phyloP scores from a whole-genome alignment of 2,888 invertebrate species.

The Druceiella hillmani region DNA sequence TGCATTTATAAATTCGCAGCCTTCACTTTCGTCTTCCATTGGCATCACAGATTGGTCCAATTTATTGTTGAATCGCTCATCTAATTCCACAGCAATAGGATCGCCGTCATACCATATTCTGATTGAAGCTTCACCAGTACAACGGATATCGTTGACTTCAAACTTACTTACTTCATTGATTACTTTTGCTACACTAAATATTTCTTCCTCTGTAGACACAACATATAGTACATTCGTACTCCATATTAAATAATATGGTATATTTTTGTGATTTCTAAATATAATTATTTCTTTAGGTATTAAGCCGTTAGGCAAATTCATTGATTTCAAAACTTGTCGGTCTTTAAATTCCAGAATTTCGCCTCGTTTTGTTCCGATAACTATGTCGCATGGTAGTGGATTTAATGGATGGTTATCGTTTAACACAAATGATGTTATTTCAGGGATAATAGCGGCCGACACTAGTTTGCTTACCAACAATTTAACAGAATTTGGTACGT shows the following conservation, averaged over 20 bases:
- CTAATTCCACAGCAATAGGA: slow-evolving; percentile 35
- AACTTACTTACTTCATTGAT: slow-evolving; percentile 31
- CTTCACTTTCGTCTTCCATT: not conserved
- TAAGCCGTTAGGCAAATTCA: slow-evolving; percentile 24
- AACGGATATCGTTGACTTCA: slow-evolving; percentile 30
- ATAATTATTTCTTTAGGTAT: slow-evolving; percentile 30
- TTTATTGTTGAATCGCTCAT: no score
- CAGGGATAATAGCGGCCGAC: slow-evolving; percentile 31
- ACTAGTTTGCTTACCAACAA: slow-evolving; percentile 31
- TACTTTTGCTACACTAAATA: slow-evolving; percentile 27
- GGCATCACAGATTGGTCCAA: not conserved
- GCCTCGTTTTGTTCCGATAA: slow-evolving; percentile 32
- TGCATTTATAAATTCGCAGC: not conserved
- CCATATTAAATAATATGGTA: slow-evolving; percentile 34
- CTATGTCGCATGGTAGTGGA: slow-evolving; percentile 32
- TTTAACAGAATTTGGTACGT: slow-evolving; percentile 5
- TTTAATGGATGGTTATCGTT: slow-evolving; percentile 39
- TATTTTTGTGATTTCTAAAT: slow-evolving; percentile 32
- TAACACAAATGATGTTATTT: slow-evolving; percentile 34
- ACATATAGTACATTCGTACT: slow-evolving; percentile 30
- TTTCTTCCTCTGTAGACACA: slow-evolving; percentile 30
- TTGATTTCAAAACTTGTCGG: slow-evolving; percentile 29
- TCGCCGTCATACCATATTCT: slow-evolving; percentile 33
- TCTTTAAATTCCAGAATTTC: slow-evolving; percentile 37
- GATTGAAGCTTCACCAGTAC: slow-evolving; percentile 31